Conservation (phyloP, 2,797 vertebrate genomes). For the Orientallactaga sibirica region DNA sequence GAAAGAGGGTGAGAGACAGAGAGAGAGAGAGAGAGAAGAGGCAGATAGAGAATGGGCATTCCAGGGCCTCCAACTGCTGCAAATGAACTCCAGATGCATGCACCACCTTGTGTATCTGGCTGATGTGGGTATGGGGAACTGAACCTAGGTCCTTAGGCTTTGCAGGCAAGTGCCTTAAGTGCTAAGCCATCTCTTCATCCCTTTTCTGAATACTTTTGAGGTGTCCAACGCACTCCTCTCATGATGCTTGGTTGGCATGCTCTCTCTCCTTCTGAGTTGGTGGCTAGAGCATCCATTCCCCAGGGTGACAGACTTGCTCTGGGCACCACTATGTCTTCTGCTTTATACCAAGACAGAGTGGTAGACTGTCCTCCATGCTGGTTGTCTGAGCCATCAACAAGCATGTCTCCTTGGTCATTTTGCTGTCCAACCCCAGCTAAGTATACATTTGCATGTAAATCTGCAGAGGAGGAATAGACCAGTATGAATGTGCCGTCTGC, state of each 20-base stretch:
- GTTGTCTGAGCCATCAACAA: background rate
- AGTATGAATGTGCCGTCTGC: background rate
- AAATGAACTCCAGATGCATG: too few species aligned
- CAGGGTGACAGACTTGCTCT: background rate
- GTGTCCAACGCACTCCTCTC: fast-evolving
- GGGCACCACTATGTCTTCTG: background rate
- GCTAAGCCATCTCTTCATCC: too few species aligned
- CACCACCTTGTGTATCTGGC: too few species aligned
- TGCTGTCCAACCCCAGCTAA: background rate
- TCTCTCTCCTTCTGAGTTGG: background rate
- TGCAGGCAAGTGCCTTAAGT: too few species aligned
- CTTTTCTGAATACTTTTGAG: too few species aligned
- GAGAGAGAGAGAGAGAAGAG: too few species aligned
- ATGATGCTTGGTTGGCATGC: background rate
- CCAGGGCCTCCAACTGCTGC: too few species aligned
- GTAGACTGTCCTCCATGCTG: background rate
- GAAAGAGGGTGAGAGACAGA: too few species aligned
- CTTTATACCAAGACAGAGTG: background rate
- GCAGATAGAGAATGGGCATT: too few species aligned
- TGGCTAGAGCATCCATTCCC: background rate
- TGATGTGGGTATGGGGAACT: too few species aligned
- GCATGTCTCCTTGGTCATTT: background rate
- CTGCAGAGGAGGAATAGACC: background rate
- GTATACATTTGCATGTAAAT: background rate
- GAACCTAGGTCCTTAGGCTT: too few species aligned